Base-by-base conservation (phyloP, 2,888 invertebrate genomes). In the Drosophila nigricruria region DNA sequence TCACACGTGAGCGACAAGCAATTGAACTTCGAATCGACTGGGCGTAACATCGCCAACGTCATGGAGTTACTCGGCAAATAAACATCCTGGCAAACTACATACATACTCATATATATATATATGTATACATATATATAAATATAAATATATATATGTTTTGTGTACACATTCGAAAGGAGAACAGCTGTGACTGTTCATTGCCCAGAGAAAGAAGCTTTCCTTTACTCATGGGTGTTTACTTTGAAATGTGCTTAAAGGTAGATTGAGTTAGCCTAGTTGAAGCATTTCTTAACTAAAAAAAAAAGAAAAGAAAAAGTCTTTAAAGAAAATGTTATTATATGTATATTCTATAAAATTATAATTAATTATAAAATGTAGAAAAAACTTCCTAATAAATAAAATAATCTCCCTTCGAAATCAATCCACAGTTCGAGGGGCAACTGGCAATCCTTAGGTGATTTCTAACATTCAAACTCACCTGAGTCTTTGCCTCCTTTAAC, bases 401-500 rank as follows among this genome's bases (percentile, higher is more conserved):
- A n/a, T n/a, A n/a, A n/a, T n/a, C n/a, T n/a, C n/a, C n/a, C n/a
- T n/a, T n/a, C n/a, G n/a, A n/a, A n/a, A n/a, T n/a, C n/a, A n/a
- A n/a, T n/a, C n/a, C n/a, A n/a, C 38, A 38, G n/a, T n/a, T 43
- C 23, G 23, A 43, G 8, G n/a, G n/a, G n/a, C n/a, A n/a, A n/a
- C n/a, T n/a, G n/a, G n/a, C n/a, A n/a, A n/a, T n/a, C n/a, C n/a
- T n/a, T n/a, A n/a, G n/a, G n/a, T n/a, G n/a, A n/a, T n/a, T n/a
- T n/a, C n/a, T n/a, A n/a, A 1, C 3, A 34, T 18, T 20, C 0
- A 4, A 8, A 34, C 79, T 73, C 92, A 97, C 97, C 97, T 93
- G 97, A 96, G 93, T 97, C 97, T 94, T 97, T 97, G 84, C 97
- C 97, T 90, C 97, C 97, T 93, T 97, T 97, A 92, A 97, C 97